phyloP scores from a whole-genome alignment of 2,888 invertebrate species.

The Dicranocentrus wangi region DNA sequence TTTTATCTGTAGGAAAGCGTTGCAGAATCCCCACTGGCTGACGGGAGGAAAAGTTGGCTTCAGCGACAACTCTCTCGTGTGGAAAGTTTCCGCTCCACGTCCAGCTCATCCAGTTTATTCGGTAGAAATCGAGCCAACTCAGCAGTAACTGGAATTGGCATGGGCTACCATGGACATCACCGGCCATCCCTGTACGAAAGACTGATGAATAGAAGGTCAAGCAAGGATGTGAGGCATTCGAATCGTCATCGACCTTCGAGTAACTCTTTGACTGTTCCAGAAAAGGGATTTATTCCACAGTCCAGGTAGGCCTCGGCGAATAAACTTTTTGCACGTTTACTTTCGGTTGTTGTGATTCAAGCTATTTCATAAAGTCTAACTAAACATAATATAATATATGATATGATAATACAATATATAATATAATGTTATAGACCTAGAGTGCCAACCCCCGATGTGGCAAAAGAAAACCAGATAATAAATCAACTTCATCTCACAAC shows the following conservation, averaged over 20 bases:
- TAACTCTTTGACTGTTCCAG: slow-evolving; percentile 53
- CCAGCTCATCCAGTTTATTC: slow-evolving; percentile 76
- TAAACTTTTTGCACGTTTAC: too few species aligned
- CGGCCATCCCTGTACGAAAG: slow-evolving; percentile 90
- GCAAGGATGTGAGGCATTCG: slow-evolving; percentile 76
- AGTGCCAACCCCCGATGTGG: slow-evolving; percentile 90
- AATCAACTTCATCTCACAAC: slow-evolving; percentile 19
- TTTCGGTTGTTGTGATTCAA: background rate
- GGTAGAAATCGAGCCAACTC: slow-evolving; percentile 63
- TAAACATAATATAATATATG: background rate
- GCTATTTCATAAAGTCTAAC: background rate
- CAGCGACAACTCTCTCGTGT: slow-evolving; percentile 83
- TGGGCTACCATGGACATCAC: slow-evolving; percentile 73
- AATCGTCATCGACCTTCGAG: slow-evolving; percentile 51
- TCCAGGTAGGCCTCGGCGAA: slow-evolving; percentile 50
- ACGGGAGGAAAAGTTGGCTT: slow-evolving; percentile 90
- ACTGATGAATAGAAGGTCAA: slow-evolving; percentile 86
- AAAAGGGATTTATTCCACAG: slow-evolving; percentile 48
- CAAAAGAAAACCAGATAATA: slow-evolving; percentile 79
- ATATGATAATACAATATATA: too few species aligned
- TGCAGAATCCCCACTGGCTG: slow-evolving; percentile 86
- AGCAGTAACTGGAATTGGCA: slow-evolving; percentile 60
- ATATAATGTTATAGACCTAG: slow-evolving; percentile 84
- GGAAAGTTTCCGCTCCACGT: slow-evolving; percentile 89
- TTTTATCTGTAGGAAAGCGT: slow-evolving; percentile 83